Percentiles rank a stretch among this genome's conserved stretches.
phyloP scores from a whole-genome alignment of 2,888 invertebrate species.

The Amphipoea lucens region DNA sequence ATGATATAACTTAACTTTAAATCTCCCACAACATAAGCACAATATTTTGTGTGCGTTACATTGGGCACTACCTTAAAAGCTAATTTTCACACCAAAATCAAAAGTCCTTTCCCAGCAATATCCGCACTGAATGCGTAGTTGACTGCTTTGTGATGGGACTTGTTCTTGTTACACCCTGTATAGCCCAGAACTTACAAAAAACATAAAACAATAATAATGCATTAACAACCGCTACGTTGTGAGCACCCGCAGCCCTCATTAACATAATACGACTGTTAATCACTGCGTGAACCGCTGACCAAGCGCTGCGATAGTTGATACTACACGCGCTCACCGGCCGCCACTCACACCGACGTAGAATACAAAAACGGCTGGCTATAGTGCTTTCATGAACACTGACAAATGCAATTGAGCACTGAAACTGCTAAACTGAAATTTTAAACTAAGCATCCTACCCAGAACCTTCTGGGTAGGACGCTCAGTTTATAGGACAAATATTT shows the following conservation, averaged over 20 bases:
- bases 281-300: slow-evolving; percentile 20
- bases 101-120: background rate
- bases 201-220: background rate
- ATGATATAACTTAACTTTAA: no score
- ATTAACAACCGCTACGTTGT: background rate
- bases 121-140: background rate
- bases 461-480: no score
- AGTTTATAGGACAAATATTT: no score
- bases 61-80: background rate
- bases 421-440: background rate
- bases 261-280: slow-evolving; percentile 12
- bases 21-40: background rate
- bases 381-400: background rate
- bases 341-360: background rate
- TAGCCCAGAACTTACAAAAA: background rate
- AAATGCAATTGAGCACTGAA: background rate
- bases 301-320: slow-evolving; percentile 15
- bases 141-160: background rate
- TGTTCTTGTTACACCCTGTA: background rate
- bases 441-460: no score
- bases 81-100: background rate
- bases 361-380: background rate
- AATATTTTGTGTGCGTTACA: background rate
- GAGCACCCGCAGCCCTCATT: background rate
- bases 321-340: background rate